Conservation (phyloP, 2,797 vertebrate species). For the Picus viridis region DNA sequence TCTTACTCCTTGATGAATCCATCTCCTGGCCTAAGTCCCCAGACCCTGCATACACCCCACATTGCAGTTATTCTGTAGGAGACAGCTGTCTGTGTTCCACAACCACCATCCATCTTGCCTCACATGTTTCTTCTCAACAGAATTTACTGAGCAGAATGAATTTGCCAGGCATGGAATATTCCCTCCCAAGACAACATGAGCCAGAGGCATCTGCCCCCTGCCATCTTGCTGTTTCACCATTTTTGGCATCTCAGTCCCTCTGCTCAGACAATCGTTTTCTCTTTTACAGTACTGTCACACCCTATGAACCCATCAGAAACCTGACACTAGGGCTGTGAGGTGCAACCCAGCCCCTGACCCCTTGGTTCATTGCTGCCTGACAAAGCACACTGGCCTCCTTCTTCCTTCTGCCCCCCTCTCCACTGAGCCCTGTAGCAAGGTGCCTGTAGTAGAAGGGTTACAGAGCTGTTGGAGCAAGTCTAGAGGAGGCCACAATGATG, state of each 20-base stretch:
- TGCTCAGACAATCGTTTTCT: background rate
- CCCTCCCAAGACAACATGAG: background rate
- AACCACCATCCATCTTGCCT: background rate
- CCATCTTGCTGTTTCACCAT: background rate
- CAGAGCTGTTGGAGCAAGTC: too few species aligned
- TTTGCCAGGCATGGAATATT: background rate
- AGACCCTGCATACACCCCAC: background rate
- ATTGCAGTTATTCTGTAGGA: background rate
- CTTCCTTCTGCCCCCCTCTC: background rate
- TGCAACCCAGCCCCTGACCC: background rate
- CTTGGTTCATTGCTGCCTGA: background rate
- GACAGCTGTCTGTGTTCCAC: background rate
- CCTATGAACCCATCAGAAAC: background rate
- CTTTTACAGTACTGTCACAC: background rate
- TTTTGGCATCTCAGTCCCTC: background rate
- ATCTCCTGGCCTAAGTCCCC: background rate
- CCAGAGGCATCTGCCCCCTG: background rate
- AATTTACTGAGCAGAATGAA: background rate
- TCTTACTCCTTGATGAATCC: background rate
- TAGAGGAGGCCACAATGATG: too few species aligned
- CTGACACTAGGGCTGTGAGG: background rate
- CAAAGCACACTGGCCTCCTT: background rate
- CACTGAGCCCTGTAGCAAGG: background rate
- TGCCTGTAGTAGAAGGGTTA: too few species aligned
- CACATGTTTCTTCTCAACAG: background rate